Evolutionary conservation across 2,888 invertebrate species (phyloP).

Genomic region (Lithophane ornitopus): DNA sequence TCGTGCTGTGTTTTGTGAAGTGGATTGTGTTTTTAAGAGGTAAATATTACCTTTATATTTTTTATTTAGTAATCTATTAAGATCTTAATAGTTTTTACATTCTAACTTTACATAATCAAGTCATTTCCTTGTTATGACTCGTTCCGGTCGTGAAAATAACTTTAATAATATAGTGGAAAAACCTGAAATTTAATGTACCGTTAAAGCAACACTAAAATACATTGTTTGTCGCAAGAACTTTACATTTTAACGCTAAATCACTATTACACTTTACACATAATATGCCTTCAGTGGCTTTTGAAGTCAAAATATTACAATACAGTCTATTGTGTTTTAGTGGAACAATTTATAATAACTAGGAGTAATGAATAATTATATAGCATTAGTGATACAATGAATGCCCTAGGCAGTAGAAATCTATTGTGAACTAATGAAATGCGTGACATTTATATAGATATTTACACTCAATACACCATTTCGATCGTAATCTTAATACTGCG

Average conservation of each 20-base stretch:
- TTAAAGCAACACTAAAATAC: conserved; percentile 31
- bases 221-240: conserved; percentile 27
- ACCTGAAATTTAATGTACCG: conserved; percentile 21
- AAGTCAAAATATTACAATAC: conserved; percentile 54
- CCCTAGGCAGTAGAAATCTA: conserved; percentile 28
- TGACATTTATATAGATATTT: conserved; percentile 30
- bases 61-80: not conserved
- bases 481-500: not conserved
- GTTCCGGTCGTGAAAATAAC: not conserved
- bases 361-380: conserved; percentile 46
- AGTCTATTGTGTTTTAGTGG: conserved; percentile 38
- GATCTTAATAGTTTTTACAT: not conserved
- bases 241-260: conserved; percentile 43
- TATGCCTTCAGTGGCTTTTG: conserved; percentile 37
- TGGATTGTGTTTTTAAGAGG: conserved; percentile 58
- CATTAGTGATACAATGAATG: conserved; percentile 37
- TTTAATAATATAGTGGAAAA: conserved; percentile 3
- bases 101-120: too few species aligned
- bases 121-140: not conserved
- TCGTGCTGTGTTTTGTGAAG: conserved; percentile 55
- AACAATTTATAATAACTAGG: conserved; percentile 47
- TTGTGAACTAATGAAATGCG: conserved; percentile 51
- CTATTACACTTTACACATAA: conserved; percentile 42
- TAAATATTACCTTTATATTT: conserved; percentile 35
- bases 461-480: conserved; percentile 25